Evolutionary conservation across 1,140 invertebrate species (phyloP).

Genomic region (Halotydeus destructor): DNA sequence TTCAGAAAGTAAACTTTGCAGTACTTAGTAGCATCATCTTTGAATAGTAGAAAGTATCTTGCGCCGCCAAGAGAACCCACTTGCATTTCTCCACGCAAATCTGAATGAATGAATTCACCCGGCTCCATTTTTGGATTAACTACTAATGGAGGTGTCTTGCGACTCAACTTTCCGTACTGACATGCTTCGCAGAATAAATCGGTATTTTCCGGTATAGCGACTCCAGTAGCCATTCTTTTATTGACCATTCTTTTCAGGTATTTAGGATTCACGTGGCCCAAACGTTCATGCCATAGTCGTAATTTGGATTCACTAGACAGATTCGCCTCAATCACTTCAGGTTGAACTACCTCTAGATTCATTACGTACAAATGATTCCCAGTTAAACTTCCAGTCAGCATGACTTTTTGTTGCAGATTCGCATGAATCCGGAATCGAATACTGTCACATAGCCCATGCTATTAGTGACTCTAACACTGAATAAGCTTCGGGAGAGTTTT

Average conservation of each 20-base stretch:
- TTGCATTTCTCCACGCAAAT: conserved; percentile 22
- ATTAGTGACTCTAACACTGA: too few relatives aligned
- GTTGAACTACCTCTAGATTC: not conserved
- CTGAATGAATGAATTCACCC: conserved; percentile 21
- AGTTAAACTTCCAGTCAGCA: not conserved
- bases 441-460: not conserved
- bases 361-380: not conserved
- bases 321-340: not conserved
- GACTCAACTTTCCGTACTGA: not conserved
- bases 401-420: too few relatives aligned
- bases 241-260: not conserved
- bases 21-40: conserved; percentile 24
- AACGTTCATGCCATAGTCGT: not conserved
- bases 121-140: too few relatives aligned
- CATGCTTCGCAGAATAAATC: conserved; percentile 9
- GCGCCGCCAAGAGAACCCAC: conserved; percentile 19
- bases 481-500: too few relatives aligned
- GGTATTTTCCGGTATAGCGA: not conserved
- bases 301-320: not conserved
- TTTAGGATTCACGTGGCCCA: not conserved
- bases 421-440: not conserved
- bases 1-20: conserved; percentile 25
- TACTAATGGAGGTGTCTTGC: too few relatives aligned
- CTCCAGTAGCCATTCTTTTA: not conserved
- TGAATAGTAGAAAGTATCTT: conserved; percentile 23